A percentile compares a stretch with the other conserved stretches of the same genome.
Evolutionary conservation across 2,888 invertebrate species (phyloP).

Genomic region (Adela reaumurella): DNA sequence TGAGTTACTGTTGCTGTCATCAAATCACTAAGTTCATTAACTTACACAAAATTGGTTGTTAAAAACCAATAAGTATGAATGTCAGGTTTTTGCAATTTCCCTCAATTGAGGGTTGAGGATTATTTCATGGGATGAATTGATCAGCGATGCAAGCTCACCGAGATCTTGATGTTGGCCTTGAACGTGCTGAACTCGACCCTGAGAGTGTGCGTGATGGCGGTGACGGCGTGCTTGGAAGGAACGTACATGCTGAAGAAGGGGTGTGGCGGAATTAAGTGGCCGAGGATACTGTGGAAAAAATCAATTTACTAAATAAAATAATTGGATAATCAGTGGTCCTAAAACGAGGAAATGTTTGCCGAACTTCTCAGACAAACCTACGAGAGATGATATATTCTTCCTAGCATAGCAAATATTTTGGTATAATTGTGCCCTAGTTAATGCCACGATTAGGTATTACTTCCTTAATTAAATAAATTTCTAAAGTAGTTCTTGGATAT

Average conservation of each 20-base stretch:
- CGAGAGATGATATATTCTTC: background rate
- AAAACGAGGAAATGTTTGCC: background rate
- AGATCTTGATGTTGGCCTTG: conserved; percentile 38
- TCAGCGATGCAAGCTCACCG: conserved; percentile 32
- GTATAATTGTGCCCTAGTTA: too few species aligned
- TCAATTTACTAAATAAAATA: too few species aligned
- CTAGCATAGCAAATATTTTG: too few species aligned
- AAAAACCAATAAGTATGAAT: background rate
- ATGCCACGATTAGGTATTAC: too few species aligned
- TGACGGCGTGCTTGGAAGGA: conserved; percentile 52
- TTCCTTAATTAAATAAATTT: too few species aligned
- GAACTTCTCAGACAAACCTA: background rate
- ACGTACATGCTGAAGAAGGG: conserved; percentile 42
- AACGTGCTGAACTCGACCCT: conserved; percentile 42
- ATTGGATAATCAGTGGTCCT: too few species aligned
- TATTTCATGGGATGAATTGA: too few species aligned
- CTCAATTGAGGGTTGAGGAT: too few species aligned
- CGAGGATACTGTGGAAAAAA: conserved; percentile 24
- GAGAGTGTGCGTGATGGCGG: conserved; percentile 46
- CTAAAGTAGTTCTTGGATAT: too few species aligned
- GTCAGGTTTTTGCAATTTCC: too few species aligned
- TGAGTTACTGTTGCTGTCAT: too few species aligned
- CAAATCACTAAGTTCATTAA: background rate
- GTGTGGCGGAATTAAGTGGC: conserved; percentile 32
- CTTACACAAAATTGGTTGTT: background rate